Percentiles rank a stretch among this genome's conserved stretches.
Conservation (phyloP, 2,113 vertebrate species). For the Ciconia stormi region DNA sequence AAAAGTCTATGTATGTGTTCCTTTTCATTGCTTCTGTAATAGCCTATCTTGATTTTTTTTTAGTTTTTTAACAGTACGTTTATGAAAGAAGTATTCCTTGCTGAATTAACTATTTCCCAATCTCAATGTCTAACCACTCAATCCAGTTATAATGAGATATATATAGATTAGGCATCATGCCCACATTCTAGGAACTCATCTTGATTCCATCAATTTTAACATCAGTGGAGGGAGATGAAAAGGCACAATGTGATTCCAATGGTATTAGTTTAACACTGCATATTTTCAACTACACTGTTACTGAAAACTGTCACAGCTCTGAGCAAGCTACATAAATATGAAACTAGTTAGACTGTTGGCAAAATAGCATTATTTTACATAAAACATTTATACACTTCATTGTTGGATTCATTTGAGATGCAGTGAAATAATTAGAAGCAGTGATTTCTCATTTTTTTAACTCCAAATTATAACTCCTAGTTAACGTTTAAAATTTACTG, state of each 20-base stretch:
- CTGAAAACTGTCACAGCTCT: neutral
- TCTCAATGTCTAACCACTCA: neutral
- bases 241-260: neutral
- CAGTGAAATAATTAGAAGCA: neutral
- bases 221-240: neutral
- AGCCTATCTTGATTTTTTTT: neutral
- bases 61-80: neutral
- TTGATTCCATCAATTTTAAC: neutral
- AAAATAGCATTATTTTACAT: neutral
- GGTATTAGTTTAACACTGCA: neutral
- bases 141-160: conserved; percentile 6
- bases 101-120: conserved; percentile 30
- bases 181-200: neutral
- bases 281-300: neutral
- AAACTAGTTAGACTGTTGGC: neutral
- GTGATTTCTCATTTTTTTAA: neutral
- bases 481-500: neutral
- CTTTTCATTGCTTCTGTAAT: neutral
- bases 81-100: neutral
- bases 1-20: neutral
- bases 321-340: neutral
- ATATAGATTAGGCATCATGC: neutral
- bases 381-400: neutral
- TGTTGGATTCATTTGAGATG: neutral
- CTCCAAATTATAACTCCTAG: neutral